These are phyloP conservation scores for Plecotus auritus DNA, from an alignment of 2,113 vertebrate species.

Conservation along the genomic window DNA sequence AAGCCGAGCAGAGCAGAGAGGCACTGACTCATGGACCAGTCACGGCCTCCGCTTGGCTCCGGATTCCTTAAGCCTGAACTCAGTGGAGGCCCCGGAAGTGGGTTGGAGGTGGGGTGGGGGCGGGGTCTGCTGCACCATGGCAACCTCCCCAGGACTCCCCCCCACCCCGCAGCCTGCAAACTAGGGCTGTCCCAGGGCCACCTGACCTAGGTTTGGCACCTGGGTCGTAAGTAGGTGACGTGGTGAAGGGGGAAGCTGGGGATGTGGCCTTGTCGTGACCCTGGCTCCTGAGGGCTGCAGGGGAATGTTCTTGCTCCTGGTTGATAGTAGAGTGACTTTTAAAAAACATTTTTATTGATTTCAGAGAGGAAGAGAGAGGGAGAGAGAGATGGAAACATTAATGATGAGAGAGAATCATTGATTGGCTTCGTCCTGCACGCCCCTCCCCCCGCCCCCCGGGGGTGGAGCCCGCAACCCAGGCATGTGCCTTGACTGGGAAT, in stretches of 20 bases:
- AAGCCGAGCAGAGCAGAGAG: background rate
- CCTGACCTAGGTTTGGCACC: background rate
- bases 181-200: background rate
- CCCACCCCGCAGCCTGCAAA: background rate
- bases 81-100: background rate
- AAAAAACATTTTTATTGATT: too few relatives aligned
- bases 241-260: background rate
- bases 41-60: background rate
- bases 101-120: background rate
- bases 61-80: background rate
- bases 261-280: background rate
- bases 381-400: too few relatives aligned
- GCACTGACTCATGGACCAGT: background rate
- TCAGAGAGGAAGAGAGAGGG: too few relatives aligned
- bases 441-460: too few relatives aligned
- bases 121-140: fast-evolving
- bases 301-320: background rate
- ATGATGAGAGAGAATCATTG: too few relatives aligned
- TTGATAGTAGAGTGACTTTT: too few relatives aligned
- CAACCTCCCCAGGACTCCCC: background rate
- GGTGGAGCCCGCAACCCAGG: too few relatives aligned
- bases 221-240: background rate
- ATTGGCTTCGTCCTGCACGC: too few relatives aligned
- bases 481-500: too few relatives aligned
- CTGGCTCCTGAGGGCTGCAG: background rate